Conservation (phyloP, 2,797 vertebrate genomes). For the Coluber constrictor region DNA sequence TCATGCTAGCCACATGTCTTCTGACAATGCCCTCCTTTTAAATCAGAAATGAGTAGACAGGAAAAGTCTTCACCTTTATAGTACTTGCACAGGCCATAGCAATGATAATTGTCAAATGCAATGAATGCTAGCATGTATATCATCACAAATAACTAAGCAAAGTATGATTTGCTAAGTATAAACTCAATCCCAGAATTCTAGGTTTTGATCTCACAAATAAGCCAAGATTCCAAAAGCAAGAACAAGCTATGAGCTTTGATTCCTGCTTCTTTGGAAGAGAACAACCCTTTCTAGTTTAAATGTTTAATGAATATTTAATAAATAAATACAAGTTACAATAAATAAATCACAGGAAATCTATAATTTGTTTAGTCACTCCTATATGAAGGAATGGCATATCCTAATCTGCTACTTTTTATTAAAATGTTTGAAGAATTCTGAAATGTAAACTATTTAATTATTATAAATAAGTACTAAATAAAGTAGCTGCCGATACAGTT, state of each 20-base stretch:
- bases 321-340: neutral
- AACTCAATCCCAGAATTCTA: neutral
- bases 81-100: neutral
- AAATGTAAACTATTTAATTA: neutral
- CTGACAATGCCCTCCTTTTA: neutral
- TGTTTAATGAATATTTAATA: neutral
- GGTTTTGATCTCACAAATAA: neutral
- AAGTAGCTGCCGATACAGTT: too few species aligned
- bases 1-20: neutral
- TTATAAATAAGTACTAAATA: neutral
- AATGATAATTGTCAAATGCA: neutral
- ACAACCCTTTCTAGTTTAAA: neutral
- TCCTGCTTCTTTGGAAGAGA: neutral
- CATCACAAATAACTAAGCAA: neutral
- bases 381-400: neutral
- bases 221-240: neutral
- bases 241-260: neutral
- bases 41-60: neutral
- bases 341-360: neutral
- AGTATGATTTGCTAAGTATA: neutral
- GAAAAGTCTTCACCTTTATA: neutral
- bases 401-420: neutral
- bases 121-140: neutral
- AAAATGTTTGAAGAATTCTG: neutral
- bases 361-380: neutral